Evolutionary conservation across 2,888 invertebrate species (phyloP).

Genomic region (Cheilosia pagana): DNA sequence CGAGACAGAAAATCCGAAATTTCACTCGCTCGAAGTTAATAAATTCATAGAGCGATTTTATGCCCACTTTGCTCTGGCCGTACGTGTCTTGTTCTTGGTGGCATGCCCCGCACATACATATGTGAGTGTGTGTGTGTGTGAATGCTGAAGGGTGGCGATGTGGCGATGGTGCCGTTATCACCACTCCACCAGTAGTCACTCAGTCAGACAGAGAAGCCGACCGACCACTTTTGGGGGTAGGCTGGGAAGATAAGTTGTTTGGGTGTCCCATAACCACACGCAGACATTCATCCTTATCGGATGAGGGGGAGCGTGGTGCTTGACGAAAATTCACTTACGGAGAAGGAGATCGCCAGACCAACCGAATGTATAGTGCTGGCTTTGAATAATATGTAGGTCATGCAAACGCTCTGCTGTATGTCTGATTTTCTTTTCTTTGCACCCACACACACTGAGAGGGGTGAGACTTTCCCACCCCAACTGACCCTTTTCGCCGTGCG

Average conservation of each 20-base stretch:
- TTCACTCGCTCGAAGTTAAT: constrained; percentile 72
- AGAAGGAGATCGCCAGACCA: constrained; percentile 38
- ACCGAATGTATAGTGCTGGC: constrained; percentile 38
- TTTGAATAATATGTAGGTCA: constrained; percentile 74
- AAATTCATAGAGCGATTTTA: constrained; percentile 75
- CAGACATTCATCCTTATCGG: constrained; percentile 43
- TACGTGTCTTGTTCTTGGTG: constrained; percentile 65
- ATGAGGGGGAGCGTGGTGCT: constrained; percentile 33
- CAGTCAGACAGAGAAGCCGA: constrained; percentile 66
- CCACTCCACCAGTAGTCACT: constrained; percentile 61
- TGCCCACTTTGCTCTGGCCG: constrained; percentile 69
- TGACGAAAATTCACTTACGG: constrained; percentile 54
- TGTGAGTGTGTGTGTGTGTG: constrained; percentile 26
- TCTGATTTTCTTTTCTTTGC: constrained; percentile 39
- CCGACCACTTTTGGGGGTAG: constrained; percentile 43
- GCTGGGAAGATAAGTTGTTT: constrained; percentile 68
- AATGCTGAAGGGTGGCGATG: constrained; percentile 38
- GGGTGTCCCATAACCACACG: constrained; percentile 50
- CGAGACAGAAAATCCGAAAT: constrained; percentile 66
- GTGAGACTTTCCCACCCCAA: constrained; percentile 46
- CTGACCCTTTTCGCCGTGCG: constrained; percentile 48
- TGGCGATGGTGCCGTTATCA: constrained; percentile 55
- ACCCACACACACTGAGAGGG: constrained; percentile 21
- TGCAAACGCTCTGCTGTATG: constrained; percentile 24
- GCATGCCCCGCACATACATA: constrained; percentile 23